Evolutionary conservation across 2,113 vertebrate species (phyloP).

Genomic region (Craseonycteris thonglongyai): DNA sequence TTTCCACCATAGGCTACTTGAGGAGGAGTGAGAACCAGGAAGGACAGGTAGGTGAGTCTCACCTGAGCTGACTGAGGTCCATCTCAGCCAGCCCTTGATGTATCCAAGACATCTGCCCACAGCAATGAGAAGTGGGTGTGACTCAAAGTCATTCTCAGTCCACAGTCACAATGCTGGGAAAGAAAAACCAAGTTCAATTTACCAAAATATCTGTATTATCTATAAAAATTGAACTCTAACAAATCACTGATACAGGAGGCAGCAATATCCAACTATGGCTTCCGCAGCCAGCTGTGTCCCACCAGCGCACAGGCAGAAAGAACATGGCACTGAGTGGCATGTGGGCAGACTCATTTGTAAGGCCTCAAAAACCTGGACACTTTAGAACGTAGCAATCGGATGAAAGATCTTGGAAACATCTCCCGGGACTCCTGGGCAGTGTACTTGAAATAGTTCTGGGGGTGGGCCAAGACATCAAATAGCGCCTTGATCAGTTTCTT

Average conservation of each 20-base stretch:
- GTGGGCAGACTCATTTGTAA: slow-evolving; percentile 80
- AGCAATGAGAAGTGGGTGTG: background rate
- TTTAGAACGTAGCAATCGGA: slow-evolving; percentile 95
- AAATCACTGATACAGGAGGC: slow-evolving; percentile 45
- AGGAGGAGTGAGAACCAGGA: background rate
- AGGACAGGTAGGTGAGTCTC: background rate
- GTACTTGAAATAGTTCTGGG: slow-evolving; percentile 99
- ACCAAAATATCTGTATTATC: slow-evolving; percentile 77
- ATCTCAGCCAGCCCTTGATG: background rate
- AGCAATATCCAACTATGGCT: slow-evolving; percentile 25
- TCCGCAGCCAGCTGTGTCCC: slow-evolving; percentile 54
- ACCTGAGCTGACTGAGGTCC: background rate
- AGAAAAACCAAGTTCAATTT: slow-evolving; percentile 77
- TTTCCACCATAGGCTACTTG: background rate
- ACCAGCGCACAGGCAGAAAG: slow-evolving; percentile 2
- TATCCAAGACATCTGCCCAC: background rate
- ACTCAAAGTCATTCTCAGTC: background rate
- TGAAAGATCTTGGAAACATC: slow-evolving; percentile 99
- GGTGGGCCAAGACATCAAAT: slow-evolving; percentile 97
- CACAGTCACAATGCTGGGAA: slow-evolving; percentile 51
- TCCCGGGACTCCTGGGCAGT: slow-evolving; percentile 98
- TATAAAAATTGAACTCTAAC: slow-evolving; percentile 71
- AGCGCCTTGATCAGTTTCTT: slow-evolving; percentile 98
- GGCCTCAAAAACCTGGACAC: slow-evolving; percentile 96
- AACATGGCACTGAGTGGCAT: background rate